A percentile compares a stretch with the other conserved stretches of the same genome.
These are phyloP conservation scores for Andrena marginata DNA, from an alignment of 2,888 invertebrate species.

Conservation along the genomic window DNA sequence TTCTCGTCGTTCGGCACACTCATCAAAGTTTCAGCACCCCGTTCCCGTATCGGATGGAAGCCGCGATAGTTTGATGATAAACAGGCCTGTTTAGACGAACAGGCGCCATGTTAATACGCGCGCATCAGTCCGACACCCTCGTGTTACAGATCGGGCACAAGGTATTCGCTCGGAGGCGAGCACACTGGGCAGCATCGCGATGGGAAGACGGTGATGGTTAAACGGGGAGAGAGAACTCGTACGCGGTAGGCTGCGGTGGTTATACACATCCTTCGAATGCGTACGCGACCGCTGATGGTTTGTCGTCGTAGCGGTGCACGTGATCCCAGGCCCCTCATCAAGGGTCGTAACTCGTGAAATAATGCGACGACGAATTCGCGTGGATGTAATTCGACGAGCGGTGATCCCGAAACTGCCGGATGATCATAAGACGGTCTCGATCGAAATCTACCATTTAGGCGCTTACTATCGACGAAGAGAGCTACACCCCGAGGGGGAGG, in stretches of 20 bases:
- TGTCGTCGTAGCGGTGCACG: conserved; percentile 71
- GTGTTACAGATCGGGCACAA: conserved; percentile 24
- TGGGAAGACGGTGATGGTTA: conserved; percentile 28
- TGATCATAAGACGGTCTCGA: conserved; percentile 80
- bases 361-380: conserved; percentile 77
- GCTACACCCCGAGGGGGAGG: conserved; percentile 40
- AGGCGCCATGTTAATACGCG: conserved; percentile 1
- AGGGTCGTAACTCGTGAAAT: conserved; percentile 82
- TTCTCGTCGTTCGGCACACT: no score
- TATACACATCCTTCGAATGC: conserved; percentile 65
- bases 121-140: background rate
- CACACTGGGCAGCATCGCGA: background rate
- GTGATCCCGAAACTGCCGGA: conserved; percentile 77
- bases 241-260: conserved; percentile 50
- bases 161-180: conserved; percentile 21
- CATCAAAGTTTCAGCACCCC: no score
- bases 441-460: conserved; percentile 72
- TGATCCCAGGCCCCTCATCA: conserved; percentile 80
- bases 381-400: conserved; percentile 76
- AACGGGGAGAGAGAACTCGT: conserved; percentile 49
- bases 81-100: conserved; percentile 21
- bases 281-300: conserved; percentile 70
- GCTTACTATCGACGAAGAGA: conserved; percentile 69
- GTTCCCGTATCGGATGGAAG: background rate
- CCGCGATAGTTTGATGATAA: background rate